Evolutionary conservation across 2,797 vertebrate species (phyloP).

Genomic region (Chelon labrosus): DNA sequence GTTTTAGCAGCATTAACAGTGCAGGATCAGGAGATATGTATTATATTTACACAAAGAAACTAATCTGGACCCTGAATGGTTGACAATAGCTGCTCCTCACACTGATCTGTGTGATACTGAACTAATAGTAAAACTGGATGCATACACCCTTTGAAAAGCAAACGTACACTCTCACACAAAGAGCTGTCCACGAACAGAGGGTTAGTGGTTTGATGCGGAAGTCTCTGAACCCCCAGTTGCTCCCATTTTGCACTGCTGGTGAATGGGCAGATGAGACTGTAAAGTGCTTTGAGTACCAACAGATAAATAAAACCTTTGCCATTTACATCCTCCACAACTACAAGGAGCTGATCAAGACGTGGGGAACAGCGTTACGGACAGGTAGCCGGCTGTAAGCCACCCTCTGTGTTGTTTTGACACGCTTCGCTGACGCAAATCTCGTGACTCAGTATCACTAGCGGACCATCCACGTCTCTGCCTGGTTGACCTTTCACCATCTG

Average conservation of each 20-base stretch:
- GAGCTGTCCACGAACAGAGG: too few relatives aligned
- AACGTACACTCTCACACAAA: too few relatives aligned
- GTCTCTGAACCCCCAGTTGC: too few relatives aligned
- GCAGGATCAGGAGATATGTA: too few relatives aligned
- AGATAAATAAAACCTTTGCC: too few relatives aligned
- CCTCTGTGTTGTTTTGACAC: not conserved
- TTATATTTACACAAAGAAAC: not conserved
- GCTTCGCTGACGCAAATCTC: conserved; percentile 28
- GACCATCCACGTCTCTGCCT: conserved; percentile 15
- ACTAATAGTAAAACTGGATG: not conserved
- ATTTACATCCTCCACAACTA: conserved; percentile 2
- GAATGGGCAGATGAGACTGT: too few relatives aligned
- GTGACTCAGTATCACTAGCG: conserved; percentile 38
- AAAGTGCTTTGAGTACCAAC: too few relatives aligned
- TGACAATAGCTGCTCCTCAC: not conserved
- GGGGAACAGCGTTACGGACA: not conserved
- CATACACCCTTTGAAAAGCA: not conserved
- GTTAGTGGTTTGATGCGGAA: too few relatives aligned
- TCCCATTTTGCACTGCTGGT: too few relatives aligned
- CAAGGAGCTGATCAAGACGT: not conserved
- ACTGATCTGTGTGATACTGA: not conserved
- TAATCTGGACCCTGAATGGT: not conserved
- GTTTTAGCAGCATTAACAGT: too few relatives aligned
- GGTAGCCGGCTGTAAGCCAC: conserved; percentile 2
- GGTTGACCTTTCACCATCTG: conserved; percentile 56